phyloP scores from a whole-genome alignment of 1,140 invertebrate genomes.

The Dendroctonus valens region DNA sequence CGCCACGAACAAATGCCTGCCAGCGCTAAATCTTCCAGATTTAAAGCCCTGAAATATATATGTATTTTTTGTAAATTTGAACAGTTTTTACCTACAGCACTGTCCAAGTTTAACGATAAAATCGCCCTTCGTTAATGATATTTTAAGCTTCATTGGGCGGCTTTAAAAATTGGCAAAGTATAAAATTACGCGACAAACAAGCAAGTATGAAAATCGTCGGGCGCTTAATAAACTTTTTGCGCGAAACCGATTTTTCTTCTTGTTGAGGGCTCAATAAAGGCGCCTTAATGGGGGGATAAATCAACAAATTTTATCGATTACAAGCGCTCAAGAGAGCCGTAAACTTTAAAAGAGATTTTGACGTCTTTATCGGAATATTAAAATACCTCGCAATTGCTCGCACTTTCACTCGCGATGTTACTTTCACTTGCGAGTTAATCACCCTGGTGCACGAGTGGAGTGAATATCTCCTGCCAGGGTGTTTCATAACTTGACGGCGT shows the following conservation, averaged over 20 bases:
- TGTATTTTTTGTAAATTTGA: too few relatives aligned
- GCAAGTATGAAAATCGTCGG: neutral
- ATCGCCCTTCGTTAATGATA: too few relatives aligned
- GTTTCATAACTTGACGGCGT: too few relatives aligned
- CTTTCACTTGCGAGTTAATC: neutral
- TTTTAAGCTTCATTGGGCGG: neutral
- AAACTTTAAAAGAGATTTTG: slow-evolving; percentile 30
- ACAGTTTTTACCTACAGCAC: too few relatives aligned
- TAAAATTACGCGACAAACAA: slow-evolving; percentile 12
- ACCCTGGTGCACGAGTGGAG: too few relatives aligned
- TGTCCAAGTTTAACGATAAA: too few relatives aligned
- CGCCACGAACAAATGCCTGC: too few relatives aligned
- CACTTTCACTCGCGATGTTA: slow-evolving; percentile 42
- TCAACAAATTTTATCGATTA: slow-evolving; percentile 34
- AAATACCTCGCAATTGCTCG: slow-evolving; percentile 37
- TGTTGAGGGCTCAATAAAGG: slow-evolving; percentile 25
- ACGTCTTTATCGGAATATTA: slow-evolving; percentile 30
- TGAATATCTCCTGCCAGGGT: too few relatives aligned
- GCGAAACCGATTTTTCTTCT: slow-evolving; percentile 11
- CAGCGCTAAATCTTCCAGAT: too few relatives aligned
- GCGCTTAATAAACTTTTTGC: slow-evolving; percentile 13
- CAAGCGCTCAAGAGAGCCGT: slow-evolving; percentile 14
- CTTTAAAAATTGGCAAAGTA: slow-evolving; percentile 11
- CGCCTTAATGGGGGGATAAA: slow-evolving; percentile 29
- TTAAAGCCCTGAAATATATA: too few relatives aligned